These are phyloP conservation scores for Chlorocebus sabaeus DNA, from an alignment of 2,113 vertebrate genomes.

Conservation along the genomic window DNA sequence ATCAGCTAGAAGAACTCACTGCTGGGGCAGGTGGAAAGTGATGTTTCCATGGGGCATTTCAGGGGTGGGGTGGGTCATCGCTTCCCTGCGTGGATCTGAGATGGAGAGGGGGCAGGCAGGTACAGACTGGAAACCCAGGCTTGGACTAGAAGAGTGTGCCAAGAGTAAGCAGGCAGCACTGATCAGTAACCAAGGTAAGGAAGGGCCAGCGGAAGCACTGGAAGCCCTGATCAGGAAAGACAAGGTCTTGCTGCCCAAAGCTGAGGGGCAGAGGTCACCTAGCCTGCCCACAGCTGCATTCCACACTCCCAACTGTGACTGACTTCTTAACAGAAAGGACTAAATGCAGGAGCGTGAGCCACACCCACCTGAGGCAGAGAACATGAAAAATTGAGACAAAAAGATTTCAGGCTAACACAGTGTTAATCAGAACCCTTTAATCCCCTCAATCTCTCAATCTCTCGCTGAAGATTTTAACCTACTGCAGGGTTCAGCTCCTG, in stretches of 20 bases:
- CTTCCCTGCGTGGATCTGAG: background rate
- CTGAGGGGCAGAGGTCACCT: background rate
- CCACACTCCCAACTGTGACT: background rate
- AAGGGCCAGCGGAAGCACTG: accelerated
- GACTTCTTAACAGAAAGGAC: background rate
- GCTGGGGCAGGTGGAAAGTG: background rate
- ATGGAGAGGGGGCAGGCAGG: background rate
- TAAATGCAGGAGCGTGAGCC: background rate
- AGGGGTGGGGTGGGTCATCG: too few species aligned
- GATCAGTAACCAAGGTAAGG: background rate
- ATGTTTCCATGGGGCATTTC: background rate
- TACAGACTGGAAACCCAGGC: background rate
- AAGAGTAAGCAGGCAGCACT: background rate
- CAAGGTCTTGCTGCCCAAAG: background rate
- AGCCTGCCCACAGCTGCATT: too few species aligned
- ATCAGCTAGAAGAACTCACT: background rate
- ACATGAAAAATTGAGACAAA: background rate
- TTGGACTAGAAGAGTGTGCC: background rate
- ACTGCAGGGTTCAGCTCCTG: background rate
- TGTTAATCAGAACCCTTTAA: background rate
- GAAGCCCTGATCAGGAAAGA: background rate
- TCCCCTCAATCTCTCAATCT: background rate
- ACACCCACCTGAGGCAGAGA: too few species aligned
- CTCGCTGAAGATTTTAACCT: background rate
- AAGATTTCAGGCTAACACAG: background rate